Evolutionary conservation across 2,888 invertebrate genomes (phyloP).

Genomic region (Mayetiola destructor): DNA sequence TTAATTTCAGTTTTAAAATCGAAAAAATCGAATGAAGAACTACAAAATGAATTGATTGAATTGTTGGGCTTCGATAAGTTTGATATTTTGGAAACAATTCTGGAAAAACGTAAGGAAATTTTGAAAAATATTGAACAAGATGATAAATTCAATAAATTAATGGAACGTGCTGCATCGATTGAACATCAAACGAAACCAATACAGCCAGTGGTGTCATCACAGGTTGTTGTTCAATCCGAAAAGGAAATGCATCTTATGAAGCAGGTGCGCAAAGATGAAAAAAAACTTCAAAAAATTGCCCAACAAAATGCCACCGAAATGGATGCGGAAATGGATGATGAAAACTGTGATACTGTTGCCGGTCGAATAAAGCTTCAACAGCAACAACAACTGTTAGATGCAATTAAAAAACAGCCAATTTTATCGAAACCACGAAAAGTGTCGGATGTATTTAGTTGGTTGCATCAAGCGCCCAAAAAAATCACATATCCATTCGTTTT

Average conservation of each 20-base stretch:
- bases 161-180: constrained; percentile 17
- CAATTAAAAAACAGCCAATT: constrained; percentile 28
- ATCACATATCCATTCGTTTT: constrained; percentile 74
- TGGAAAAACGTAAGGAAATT: constrained; percentile 48
- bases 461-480: constrained; percentile 24
- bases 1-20: constrained; percentile 47
- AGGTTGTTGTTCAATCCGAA: constrained; percentile 72
- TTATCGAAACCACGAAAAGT: constrained; percentile 25
- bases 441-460: constrained; percentile 23
- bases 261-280: constrained; percentile 69
- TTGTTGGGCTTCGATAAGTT: constrained; percentile 75
- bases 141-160: constrained; percentile 22
- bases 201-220: constrained; percentile 55
- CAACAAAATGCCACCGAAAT: constrained; percentile 22
- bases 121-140: constrained; percentile 28
- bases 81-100: constrained; percentile 53
- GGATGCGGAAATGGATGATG: constrained; percentile 33
- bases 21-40: constrained; percentile 46
- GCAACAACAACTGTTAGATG: constrained; percentile 29
- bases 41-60: constrained; percentile 76
- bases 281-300: constrained; percentile 42
- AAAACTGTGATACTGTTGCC: constrained; percentile 24
- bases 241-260: constrained; percentile 65
- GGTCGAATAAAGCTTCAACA: constrained; percentile 29
- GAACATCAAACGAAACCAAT: constrained; percentile 23